Base-by-base conservation (phyloP, 2,113 vertebrate species). In the Perca flavescens region DNA sequence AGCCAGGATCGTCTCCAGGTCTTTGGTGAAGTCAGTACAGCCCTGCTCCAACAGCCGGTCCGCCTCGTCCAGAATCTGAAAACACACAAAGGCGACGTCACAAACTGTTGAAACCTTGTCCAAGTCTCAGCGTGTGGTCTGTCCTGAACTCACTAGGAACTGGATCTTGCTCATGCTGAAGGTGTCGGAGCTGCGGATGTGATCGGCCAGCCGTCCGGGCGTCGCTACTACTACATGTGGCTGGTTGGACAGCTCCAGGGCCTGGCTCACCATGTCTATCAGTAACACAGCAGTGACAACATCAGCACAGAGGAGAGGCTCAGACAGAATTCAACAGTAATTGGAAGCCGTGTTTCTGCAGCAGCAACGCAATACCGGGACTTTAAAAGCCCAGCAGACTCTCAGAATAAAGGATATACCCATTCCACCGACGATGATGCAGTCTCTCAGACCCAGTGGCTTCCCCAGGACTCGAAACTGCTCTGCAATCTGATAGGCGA, bases 401-500 rank as follows among this genome's bases (percentile, higher is more conserved):
- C 25, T 36, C 22, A 17, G 12, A 21, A 43, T 25, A 8, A 40
- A 25, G 3, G 9, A 5, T 82, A 11, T 96, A 99, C 98, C 97
- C 95, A 99, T 97, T 91, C 98, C 97, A 0, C 97, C 98, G 0
- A 99, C 97, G 3, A 99, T 75, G 76, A 99, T 96, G 62, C 97
- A 98, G 22, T 99, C 97, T 80, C 94, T 96, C 74, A 99, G 90
- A 46, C 97, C 97, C 13, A 99, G 89, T 0, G 98, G 98, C 76
- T 98, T 99, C 43, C 98, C 98, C 82, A 99, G 91, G 46, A 97
- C 97, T 0, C 97, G 92, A 88, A 99, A 99, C 92, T 99, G 98
- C 91, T 99, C 97, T 0, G 97, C 97, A 1, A 99, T 98, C 96
- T 99, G 98, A 86, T 97, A 97, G 5, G 97, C 98, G 89, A 99